Conservation (phyloP, 2,888 invertebrate genomes). For the Ephialtes manifestator region DNA sequence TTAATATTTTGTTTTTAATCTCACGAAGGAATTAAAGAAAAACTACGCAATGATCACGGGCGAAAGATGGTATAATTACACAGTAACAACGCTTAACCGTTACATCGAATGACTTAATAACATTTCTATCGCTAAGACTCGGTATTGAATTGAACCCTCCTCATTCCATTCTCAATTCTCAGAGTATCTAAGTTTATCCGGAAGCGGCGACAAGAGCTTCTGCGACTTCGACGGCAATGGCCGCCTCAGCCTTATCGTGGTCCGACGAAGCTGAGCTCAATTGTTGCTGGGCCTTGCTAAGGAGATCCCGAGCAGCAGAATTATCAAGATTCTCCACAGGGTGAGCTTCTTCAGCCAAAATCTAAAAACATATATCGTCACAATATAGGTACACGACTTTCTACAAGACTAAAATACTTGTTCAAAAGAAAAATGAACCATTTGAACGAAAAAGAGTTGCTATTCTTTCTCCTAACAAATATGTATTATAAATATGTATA, state of each 20-base stretch:
- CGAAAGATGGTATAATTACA: conserved; percentile 67
- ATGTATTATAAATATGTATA: too few relatives aligned
- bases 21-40: conserved; percentile 18
- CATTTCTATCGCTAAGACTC: conserved; percentile 62
- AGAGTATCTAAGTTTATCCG: conserved; percentile 85
- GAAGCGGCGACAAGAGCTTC: conserved; percentile 97
- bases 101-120: conserved; percentile 62
- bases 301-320: conserved; percentile 93
- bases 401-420: too few relatives aligned
- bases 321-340: conserved; percentile 93
- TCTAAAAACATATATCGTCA: conserved; percentile 86
- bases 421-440: neutral
- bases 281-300: conserved; percentile 94
- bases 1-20: neutral
- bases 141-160: conserved; percentile 37
- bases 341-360: conserved; percentile 98
- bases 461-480: too few relatives aligned
- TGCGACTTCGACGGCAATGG: conserved; percentile 97
- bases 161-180: conserved; percentile 28
- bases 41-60: conserved; percentile 16
- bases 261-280: conserved; percentile 93
- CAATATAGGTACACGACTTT: neutral
- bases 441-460: too few relatives aligned
- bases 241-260: conserved; percentile 95
- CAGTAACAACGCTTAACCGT: conserved; percentile 67